Base-by-base conservation (phyloP, 2,888 invertebrate genomes). In the Adineta ricciae region DNA sequence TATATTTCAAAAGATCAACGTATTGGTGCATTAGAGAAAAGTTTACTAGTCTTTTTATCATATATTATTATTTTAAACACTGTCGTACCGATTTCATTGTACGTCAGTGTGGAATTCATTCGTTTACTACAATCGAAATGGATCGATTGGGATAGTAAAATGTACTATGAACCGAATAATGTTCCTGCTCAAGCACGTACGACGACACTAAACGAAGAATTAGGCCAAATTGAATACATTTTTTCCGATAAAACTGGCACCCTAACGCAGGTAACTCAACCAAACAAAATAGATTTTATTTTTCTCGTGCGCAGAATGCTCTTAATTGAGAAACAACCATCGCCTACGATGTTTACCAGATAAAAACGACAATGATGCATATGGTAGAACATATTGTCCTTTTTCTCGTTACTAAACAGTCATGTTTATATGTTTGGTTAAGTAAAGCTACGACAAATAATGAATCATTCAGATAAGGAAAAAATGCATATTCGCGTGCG, bases 241-340 rank as follows among this genome's bases (percentile, higher is more conserved):
- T 99, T 99, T 92, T 97, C 97, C 84, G 99, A 99, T 91, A 99
- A 99, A 92, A 99, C 99, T 87, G 99, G 99, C 88, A 99, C 99
- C 24, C 92, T 99, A 86, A 99, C 46, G 11, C 46, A 46, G 46
- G 46, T 46, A 46, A 46, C 11, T 8, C 46, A n/a, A n/a, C n/a
- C n/a, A n/a, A n/a, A n/a, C n/a, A n/a, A n/a, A n/a, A n/a, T n/a
- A n/a, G n/a, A n/a, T n/a, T n/a, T n/a, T n/a, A n/a, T n/a, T n/a
- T n/a, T n/a, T n/a, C n/a, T n/a, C n/a, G n/a, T 46, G 46, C 5
- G 11, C 46, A 46, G 46, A 46, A 8, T 46, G 5, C 46, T 46
- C 11, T 46, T 46, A 8, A 46, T 5, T 5, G 11, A 46, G 46
- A 46, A 11, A 46, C 5, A 46, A 8, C 8, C 46, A 46, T 46